Base-by-base conservation (phyloP, 2,888 invertebrate species). In the Troides helena region DNA sequence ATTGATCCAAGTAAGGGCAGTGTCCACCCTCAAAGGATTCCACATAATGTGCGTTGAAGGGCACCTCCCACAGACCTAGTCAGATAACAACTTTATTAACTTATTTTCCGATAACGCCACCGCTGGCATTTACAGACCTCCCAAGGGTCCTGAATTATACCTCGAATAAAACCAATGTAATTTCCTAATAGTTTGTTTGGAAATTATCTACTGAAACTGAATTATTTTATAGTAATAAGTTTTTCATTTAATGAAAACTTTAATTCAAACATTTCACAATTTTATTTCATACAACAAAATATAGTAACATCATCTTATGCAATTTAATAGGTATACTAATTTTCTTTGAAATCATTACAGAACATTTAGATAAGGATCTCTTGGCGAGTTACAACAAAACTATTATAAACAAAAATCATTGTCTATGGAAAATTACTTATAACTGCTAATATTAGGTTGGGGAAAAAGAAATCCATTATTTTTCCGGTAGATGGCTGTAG, bases 1-100 rank as follows among this genome's bases (percentile, higher is more conserved):
- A 98, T 87, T 98, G 98, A 86, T 98, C 98, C 83, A 98, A 90
- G 81, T 97, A 98, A 1, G 98, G 98, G 78, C 98, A 98, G 80
- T 98, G 98, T 17, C 98, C 98, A 58, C 98, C 98, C 89, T 98
- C 98, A 77, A 95, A 98, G 50, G 95, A 95, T 81, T 97, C 97
- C 5, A 98, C 95, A 84, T 96, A 97, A 86, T 98, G 98, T 60
- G 97, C 96, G 83, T 98, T 98, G 81, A 98, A 90, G 1, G 98
- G 98, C 53, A 98, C 95, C 90, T 98, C 97, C 98, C 98, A 98
- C n/a, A 98, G 94, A 77, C 96, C 96, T 95, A 60, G 69, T 53
- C 30, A 65, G 57, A 62, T 46, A 70, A 62, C 66, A 70, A 58
- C 53, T 67, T 69, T 72, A 72, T 65, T 68, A 69, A 65, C 70